Percentiles rank a stretch among this genome's conserved stretches.
Conservation (phyloP, 2,888 invertebrate species). For the Cistogaster globosa region DNA sequence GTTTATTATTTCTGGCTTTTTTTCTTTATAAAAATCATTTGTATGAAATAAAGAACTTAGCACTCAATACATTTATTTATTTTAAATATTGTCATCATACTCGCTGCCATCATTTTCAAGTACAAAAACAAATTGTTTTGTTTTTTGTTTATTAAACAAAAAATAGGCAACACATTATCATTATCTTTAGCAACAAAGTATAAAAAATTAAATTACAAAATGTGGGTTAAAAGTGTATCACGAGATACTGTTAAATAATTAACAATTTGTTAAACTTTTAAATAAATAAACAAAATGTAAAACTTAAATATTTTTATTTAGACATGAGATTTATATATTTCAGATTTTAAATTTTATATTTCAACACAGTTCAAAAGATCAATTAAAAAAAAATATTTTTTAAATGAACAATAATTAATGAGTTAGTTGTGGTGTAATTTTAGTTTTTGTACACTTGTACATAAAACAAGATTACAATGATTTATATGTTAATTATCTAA, state of each 20-base stretch:
- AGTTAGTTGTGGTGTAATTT: too few species aligned
- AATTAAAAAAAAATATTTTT: not conserved
- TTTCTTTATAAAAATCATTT: not conserved
- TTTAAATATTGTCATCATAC: conserved; percentile 4
- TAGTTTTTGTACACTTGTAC: too few species aligned
- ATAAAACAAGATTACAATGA: too few species aligned
- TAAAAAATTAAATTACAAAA: conserved; percentile 31
- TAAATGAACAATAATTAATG: too few species aligned
- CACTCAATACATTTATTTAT: not conserved
- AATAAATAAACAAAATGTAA: conserved; percentile 6
- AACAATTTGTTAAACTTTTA: conserved; percentile 43
- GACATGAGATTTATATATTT: not conserved
- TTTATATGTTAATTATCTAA: too few species aligned
- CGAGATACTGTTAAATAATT: conserved; percentile 38
- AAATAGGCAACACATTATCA: not conserved
- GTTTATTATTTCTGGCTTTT: not conserved
- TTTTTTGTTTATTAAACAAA: conserved; percentile 18
- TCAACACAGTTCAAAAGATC: not conserved
- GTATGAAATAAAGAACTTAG: not conserved
- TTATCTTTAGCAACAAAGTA: not conserved
- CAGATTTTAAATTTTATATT: too few species aligned
- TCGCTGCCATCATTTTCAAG: not conserved
- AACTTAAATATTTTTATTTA: not conserved
- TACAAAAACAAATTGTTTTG: conserved; percentile 34
- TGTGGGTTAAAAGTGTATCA: conserved; percentile 64